Conservation (phyloP, 2,113 vertebrate genomes). For the Apodemus sylvaticus region DNA sequence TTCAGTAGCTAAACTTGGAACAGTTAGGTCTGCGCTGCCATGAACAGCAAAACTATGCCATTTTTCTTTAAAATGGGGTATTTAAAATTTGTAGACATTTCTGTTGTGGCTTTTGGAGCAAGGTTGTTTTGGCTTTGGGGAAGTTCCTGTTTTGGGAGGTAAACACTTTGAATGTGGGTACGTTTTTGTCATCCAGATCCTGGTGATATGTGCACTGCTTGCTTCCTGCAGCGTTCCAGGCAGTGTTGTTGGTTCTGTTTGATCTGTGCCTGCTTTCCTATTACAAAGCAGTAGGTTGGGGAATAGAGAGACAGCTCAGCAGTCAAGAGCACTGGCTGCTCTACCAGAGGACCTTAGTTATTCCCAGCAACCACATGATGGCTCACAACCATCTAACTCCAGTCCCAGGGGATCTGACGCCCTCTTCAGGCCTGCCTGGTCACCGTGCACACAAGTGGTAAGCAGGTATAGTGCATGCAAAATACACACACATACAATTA, state of each 20-base stretch:
- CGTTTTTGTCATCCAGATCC: slow-evolving; percentile 34
- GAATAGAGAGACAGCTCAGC: neutral
- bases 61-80: slow-evolving; percentile 11
- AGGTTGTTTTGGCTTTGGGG: neutral
- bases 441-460: neutral
- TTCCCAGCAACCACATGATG: neutral
- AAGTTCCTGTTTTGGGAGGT: neutral
- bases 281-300: slow-evolving; percentile 16
- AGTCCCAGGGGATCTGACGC: neutral
- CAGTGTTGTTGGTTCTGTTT: slow-evolving; percentile 17
- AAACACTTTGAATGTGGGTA: slow-evolving; percentile 46
- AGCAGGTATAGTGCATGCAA: neutral
- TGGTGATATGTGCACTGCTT: slow-evolving; percentile 10
- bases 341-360: neutral
- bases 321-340: neutral
- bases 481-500: neutral
- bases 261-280: slow-evolving; percentile 37
- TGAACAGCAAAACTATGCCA: neutral
- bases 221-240: neutral
- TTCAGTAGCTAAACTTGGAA: slow-evolving; percentile 35
- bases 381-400: neutral
- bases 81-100: neutral
- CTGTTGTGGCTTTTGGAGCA: neutral
- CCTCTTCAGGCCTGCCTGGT: too few relatives aligned
- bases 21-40: slow-evolving; percentile 13